Evolutionary conservation across 2,113 vertebrate genomes (phyloP).

Genomic region (Melospiza georgiana): DNA sequence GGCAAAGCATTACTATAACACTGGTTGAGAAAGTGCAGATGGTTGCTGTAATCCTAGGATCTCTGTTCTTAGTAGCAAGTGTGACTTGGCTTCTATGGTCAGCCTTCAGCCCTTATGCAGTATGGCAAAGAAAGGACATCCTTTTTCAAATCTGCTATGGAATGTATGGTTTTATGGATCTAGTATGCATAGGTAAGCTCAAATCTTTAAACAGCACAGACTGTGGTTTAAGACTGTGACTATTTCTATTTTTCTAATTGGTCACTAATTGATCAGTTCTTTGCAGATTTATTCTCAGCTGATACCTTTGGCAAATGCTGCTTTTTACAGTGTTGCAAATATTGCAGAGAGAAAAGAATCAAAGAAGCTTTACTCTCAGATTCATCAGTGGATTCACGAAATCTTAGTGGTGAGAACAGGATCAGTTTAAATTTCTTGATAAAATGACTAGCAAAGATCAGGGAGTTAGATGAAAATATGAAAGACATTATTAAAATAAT

Average conservation of each 20-base stretch:
- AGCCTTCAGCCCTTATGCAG: constrained; percentile 90
- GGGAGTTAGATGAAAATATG: background rate
- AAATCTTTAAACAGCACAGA: constrained; percentile 53
- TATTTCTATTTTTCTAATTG: constrained; percentile 41
- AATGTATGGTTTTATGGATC: constrained; percentile 98
- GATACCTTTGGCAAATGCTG: constrained; percentile 7
- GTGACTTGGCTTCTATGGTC: constrained; percentile 97
- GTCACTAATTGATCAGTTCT: constrained; percentile 35
- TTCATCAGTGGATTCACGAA: background rate
- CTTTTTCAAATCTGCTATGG: constrained; percentile 97
- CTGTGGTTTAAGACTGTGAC: constrained; percentile 46
- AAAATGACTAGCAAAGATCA: background rate
- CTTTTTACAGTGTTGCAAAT: background rate
- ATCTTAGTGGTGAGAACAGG: background rate
- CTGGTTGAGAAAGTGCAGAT: constrained; percentile 98
- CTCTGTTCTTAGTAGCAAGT: constrained; percentile 92
- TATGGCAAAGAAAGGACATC: constrained; percentile 93
- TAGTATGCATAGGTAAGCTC: constrained; percentile 93
- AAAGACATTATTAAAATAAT: background rate
- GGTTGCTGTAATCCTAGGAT: constrained; percentile 93
- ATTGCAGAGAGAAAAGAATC: background rate
- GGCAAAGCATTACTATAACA: constrained; percentile 95
- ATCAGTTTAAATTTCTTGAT: background rate
- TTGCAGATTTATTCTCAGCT: constrained; percentile 41
- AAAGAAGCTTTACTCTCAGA: background rate